Conservation (phyloP, 2,797 vertebrate genomes). For the Cirrhinus molitorella region DNA sequence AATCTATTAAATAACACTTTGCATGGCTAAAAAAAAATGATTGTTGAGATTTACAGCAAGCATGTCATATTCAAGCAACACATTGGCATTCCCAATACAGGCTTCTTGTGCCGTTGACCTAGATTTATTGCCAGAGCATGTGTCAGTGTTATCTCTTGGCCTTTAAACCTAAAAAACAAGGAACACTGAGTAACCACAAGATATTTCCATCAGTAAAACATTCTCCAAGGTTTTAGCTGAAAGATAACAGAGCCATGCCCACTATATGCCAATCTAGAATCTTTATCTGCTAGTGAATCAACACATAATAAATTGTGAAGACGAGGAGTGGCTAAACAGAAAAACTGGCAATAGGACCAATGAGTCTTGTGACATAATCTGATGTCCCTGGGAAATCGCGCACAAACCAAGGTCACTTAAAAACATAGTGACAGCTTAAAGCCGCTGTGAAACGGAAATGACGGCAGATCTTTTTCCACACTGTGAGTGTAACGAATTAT, state of each 20-base stretch:
- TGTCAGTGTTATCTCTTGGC: background rate
- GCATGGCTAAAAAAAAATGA: background rate
- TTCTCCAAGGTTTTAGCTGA: background rate
- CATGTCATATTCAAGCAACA: background rate
- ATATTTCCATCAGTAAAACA: background rate
- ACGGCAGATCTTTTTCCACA: background rate
- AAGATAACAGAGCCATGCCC: background rate
- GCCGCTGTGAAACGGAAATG: too few relatives aligned
- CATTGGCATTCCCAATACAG: background rate
- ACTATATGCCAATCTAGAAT: background rate
- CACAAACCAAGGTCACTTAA: background rate
- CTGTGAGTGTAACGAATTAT: background rate
- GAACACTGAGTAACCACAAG: background rate
- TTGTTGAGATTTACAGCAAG: background rate
- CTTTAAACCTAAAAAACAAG: background rate
- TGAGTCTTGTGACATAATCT: conserved; percentile 21
- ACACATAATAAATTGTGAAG: background rate
- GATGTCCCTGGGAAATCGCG: background rate
- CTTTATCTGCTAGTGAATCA: background rate
- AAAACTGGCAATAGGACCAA: conserved; percentile 6
- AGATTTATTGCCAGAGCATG: background rate
- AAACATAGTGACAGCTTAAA: background rate
- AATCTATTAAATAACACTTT: background rate
- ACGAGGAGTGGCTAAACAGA: background rate
- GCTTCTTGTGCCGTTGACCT: background rate